Percentiles rank a stretch among this genome's conserved stretches.
Evolutionary conservation across 1,140 invertebrate genomes (phyloP).

Genomic region (Macrobrachium rosenbergii): DNA sequence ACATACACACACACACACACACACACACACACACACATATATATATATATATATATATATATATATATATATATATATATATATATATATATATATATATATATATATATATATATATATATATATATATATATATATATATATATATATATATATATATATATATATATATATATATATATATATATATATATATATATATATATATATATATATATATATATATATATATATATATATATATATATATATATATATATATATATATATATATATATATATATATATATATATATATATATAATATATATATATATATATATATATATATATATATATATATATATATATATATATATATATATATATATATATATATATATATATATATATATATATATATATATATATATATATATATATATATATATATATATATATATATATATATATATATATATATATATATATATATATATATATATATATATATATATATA

Average conservation of each 20-base stretch:
- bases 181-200: background rate
- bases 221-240: background rate
- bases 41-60: background rate
- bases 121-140: constrained; percentile 8
- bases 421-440: too few species aligned
- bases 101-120: constrained; percentile 27
- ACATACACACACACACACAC: background rate
- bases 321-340: too few species aligned
- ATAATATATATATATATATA: too few species aligned
- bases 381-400: too few species aligned
- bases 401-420: too few species aligned
- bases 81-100: constrained; percentile 3
- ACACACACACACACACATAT: background rate
- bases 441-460: too few species aligned
- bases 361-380: too few species aligned
- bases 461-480: too few species aligned
- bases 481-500: too few species aligned
- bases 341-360: too few species aligned
- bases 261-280: constrained; percentile 24
- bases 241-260: constrained; percentile 6
- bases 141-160: background rate
- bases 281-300: constrained; percentile 13
- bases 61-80: background rate
- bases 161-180: background rate
- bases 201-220: background rate